Base-by-base conservation (phyloP, 1,140 invertebrate species). In the Euborellia annulipes region DNA sequence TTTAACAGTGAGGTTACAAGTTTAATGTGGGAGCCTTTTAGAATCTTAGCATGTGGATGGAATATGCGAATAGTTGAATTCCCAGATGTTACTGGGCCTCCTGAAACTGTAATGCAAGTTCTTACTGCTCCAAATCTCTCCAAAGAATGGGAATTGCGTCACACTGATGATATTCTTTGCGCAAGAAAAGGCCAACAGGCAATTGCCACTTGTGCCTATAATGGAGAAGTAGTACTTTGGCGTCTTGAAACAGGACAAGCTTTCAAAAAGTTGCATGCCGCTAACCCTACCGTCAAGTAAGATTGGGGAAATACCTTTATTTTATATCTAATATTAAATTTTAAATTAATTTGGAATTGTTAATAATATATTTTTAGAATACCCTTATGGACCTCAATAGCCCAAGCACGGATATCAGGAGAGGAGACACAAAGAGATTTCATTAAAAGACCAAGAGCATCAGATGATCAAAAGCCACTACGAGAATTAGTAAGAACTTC, bases 201-300 rank as follows among this genome's bases (percentile, higher is more conserved):
- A 1, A 57, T 87, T 1, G 79, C 74, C 11, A 85, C 83, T 16
- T 63, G 60, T 16, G 59, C 45, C 37, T 46, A 41, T 38, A 41
- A 78, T 50, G 85, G 84, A 2, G 82, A 86, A 59, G 65, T 89
- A 9, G 66, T 86, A 41, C 65, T 87, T 22, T 87, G 84, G 83
- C 71, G 72, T 46, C 58, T 82, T 22, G 76, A 82, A 55, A 82
- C 78, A 1, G 77, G 76, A 0, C 75, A 82, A 51, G 67, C 72
- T 0, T 75, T 75, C 52, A 68, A 68, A 60, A 62, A 47, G 49
- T 34, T 45, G 22, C 3, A 36, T 20, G 47, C 45, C 2, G 34
- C 32, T 16, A 45, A 46, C 8, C 27, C 47, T 19, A 30, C 9
- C 3, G 14, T 3, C 13, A 27, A 14, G 47, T 48, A 36, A 13